Percentiles rank a stretch among this genome's conserved stretches.
Evolutionary conservation across 2,113 vertebrate genomes (phyloP).

Genomic region (Aspidoscelis tigris): DNA sequence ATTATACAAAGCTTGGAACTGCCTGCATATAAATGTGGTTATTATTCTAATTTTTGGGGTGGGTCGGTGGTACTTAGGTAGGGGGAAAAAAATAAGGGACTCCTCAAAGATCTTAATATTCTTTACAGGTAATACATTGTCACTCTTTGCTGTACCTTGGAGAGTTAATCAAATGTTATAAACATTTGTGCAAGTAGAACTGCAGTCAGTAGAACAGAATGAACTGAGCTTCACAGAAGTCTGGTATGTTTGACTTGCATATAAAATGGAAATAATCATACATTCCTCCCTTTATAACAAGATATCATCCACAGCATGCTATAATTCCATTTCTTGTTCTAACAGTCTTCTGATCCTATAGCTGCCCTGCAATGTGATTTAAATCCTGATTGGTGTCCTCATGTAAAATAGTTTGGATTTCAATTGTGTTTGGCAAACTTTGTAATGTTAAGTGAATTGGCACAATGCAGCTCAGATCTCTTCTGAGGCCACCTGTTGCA

Average conservation of each 20-base stretch:
- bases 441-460: not conserved
- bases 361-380: slow-evolving; percentile 40
- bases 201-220: slow-evolving; percentile 47
- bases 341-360: slow-evolving; percentile 44
- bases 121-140: slow-evolving; percentile 27
- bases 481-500: no score
- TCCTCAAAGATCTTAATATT: slow-evolving; percentile 34
- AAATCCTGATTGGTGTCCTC: slow-evolving; percentile 50
- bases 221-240: slow-evolving; percentile 33
- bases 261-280: slow-evolving; percentile 57
- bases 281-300: slow-evolving; percentile 56
- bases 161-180: slow-evolving; percentile 56
- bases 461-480: not conserved
- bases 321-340: slow-evolving; percentile 64
- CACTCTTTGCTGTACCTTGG: slow-evolving; percentile 37
- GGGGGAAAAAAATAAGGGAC: slow-evolving; percentile 18
- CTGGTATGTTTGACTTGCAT: slow-evolving; percentile 46
- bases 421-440: not conserved
- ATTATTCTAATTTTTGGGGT: slow-evolving; percentile 50
- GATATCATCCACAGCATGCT: slow-evolving; percentile 44
- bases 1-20: slow-evolving; percentile 36
- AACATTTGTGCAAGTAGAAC: slow-evolving; percentile 35
- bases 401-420: slow-evolving; percentile 15
- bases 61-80: not conserved
- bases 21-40: slow-evolving; percentile 30